phyloP scores from a whole-genome alignment of 2,797 vertebrate species.

The Neosalanx taihuensis region DNA sequence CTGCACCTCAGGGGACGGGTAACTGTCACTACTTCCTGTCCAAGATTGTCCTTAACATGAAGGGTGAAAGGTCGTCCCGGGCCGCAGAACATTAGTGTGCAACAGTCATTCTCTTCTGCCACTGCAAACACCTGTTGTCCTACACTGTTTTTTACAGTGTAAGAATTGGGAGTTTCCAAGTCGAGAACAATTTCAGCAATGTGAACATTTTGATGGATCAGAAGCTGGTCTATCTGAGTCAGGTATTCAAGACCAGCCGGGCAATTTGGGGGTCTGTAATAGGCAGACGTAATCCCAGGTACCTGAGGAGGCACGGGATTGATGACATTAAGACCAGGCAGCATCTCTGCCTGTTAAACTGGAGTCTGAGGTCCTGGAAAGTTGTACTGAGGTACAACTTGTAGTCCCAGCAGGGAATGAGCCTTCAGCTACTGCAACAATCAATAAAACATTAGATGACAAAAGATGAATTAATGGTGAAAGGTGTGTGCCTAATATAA shows the following conservation, averaged over 20 bases:
- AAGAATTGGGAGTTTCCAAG: conserved; percentile 79
- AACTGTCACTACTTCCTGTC: conserved; percentile 70
- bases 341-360: conserved; percentile 18
- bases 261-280: conserved; percentile 59
- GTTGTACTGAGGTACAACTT: neutral
- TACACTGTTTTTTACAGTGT: conserved; percentile 73
- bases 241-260: conserved; percentile 82
- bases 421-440: neutral
- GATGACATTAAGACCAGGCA: conserved; percentile 10
- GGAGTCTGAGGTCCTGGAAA: conserved; percentile 8
- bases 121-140: conserved; percentile 81
- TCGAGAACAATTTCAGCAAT: conserved; percentile 73
- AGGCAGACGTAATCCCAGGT: conserved; percentile 54
- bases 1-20: conserved; percentile 68
- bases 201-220: conserved; percentile 75
- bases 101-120: conserved; percentile 73
- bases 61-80: conserved; percentile 70
- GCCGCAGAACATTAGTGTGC: conserved; percentile 73
- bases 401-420: conserved; percentile 10
- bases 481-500: neutral
- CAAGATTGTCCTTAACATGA: conserved; percentile 72
- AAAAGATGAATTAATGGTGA: neutral
- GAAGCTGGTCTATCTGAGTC: conserved; percentile 74
- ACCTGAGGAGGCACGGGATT: conserved; percentile 17
- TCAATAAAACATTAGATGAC: neutral